These are phyloP conservation scores for Crossaster papposus DNA, from an alignment of 53 echinoderm and acorn worm genomes.

Conservation along the genomic window DNA sequence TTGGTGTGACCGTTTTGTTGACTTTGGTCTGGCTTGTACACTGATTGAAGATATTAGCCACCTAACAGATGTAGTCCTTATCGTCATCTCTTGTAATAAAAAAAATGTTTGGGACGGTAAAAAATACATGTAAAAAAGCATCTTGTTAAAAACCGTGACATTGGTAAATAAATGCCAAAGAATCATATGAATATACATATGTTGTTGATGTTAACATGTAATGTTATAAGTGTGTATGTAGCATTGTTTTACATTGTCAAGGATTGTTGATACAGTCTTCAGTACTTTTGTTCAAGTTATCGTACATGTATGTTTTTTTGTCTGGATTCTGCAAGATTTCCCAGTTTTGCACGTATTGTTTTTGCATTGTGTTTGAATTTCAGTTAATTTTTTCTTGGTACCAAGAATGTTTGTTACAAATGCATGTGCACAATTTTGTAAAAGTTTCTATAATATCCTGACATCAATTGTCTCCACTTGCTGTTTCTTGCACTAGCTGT, in stretches of 20 bases:
- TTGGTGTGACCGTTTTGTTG: background rate
- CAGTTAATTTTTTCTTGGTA: background rate
- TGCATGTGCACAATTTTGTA: background rate
- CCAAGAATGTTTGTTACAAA: background rate
- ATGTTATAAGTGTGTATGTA: background rate
- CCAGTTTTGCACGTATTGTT: background rate
- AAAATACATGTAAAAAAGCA: too few species aligned
- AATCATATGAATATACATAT: background rate
- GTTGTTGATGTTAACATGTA: background rate
- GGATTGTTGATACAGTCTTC: background rate
- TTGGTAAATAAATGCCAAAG: background rate
- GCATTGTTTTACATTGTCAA: background rate
- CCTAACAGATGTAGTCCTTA: too few species aligned
- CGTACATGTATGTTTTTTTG: background rate
- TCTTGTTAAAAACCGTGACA: background rate
- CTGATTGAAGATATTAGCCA: background rate
- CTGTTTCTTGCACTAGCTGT: background rate
- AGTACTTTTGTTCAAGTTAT: background rate
- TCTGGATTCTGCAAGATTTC: background rate
- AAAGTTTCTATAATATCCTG: background rate
- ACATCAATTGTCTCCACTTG: background rate
- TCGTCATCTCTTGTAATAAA: too few species aligned
- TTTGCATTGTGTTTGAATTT: background rate
- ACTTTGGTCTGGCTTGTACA: background rate
- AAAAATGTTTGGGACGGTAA: too few species aligned